A percentile compares a stretch with the other conserved stretches of the same genome.
These are phyloP conservation scores for Dendrocincla fuliginosa DNA, from an alignment of 2,797 vertebrate species.

Conservation along the genomic window DNA sequence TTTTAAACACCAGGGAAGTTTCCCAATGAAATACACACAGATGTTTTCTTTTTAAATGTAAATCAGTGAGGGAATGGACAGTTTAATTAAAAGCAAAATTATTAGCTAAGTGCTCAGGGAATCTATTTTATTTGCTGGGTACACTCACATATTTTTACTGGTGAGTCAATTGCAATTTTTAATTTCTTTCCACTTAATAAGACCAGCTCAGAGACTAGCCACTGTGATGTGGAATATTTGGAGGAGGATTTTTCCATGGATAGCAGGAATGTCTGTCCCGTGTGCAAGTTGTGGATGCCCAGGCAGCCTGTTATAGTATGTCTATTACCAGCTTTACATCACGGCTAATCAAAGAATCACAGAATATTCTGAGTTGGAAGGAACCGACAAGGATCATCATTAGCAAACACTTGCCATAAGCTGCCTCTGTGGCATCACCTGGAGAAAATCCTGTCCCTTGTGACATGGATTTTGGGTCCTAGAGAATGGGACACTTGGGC, in stretches of 20 bases:
- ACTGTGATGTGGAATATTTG: conserved; percentile 16
- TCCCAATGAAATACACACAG: conserved; percentile 42
- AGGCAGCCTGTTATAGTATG: not conserved
- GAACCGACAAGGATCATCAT: not conserved
- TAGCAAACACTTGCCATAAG: not conserved
- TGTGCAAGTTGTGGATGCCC: not conserved
- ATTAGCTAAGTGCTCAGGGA: conserved; percentile 60
- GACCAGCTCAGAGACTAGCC: not conserved
- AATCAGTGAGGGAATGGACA: conserved; percentile 55
- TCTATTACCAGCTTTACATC: not conserved
- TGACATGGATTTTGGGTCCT: not conserved
- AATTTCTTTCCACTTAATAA: conserved; percentile 33
- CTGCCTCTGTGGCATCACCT: not conserved
- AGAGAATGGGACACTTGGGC: not conserved
- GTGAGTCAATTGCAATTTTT: conserved; percentile 63
- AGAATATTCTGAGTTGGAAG: not conserved
- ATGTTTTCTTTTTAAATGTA: conserved; percentile 68
- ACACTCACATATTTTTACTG: conserved; percentile 55
- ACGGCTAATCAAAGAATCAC: not conserved
- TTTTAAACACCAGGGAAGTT: conserved; percentile 19
- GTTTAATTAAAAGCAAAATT: conserved; percentile 70
- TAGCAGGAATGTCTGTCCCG: not conserved
- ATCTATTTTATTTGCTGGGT: conserved; percentile 51
- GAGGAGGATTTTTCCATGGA: conserved; percentile 2
- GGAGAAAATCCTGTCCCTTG: not conserved